Percentiles rank a stretch among this genome's conserved stretches.
Evolutionary conservation across 2,797 vertebrate species (phyloP).

Genomic region (Lemur catta): DNA sequence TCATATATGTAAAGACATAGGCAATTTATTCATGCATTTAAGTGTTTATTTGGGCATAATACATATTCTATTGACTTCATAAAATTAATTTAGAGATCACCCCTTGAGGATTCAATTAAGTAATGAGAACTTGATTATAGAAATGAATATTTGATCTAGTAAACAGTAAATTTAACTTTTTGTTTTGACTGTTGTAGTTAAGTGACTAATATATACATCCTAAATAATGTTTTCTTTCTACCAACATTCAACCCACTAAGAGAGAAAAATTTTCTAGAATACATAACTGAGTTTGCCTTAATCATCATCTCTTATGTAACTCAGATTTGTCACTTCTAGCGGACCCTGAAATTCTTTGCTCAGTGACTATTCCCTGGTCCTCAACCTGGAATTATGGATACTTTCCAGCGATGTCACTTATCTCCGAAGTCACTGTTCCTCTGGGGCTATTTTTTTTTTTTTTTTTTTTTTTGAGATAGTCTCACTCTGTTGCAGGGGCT

Average conservation of each 20-base stretch:
- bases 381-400: not conserved
- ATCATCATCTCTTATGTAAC: not conserved
- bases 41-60: conserved; percentile 30
- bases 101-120: not conserved
- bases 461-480: too few species aligned
- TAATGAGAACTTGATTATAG: not conserved
- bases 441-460: not conserved
- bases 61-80: not conserved
- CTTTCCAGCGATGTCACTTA: not conserved
- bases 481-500: too few species aligned
- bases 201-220: not conserved
- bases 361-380: not conserved
- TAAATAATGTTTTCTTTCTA: not conserved
- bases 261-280: not conserved
- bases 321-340: not conserved
- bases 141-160: not conserved
- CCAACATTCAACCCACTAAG: not conserved
- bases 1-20: not conserved
- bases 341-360: not conserved
- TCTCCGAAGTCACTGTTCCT: not conserved
- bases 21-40: not conserved
- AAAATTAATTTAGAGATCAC: not conserved
- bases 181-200: not conserved
- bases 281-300: not conserved
- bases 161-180: not conserved